phyloP scores from a whole-genome alignment of 2,888 invertebrate species.

The Drosophila neotestacea region DNA sequence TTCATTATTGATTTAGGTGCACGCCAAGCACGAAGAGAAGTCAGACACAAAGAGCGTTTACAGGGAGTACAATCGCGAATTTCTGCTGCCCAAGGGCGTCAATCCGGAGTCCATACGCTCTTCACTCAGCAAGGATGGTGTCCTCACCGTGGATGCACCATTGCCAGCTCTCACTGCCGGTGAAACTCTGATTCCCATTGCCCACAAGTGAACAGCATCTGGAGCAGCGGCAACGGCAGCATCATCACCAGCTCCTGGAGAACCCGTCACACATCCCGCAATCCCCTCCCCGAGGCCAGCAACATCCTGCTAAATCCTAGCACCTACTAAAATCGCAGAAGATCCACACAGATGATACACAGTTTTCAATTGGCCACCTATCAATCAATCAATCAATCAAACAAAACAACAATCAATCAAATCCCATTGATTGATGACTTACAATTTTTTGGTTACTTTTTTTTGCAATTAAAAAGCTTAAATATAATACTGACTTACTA shows the following conservation, averaged over 20 bases:
- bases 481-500: conserved; percentile 77
- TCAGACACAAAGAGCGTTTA: conserved; percentile 98
- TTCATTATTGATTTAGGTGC: conserved; percentile 87
- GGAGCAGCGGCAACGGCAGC: not conserved
- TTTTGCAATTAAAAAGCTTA: conserved; percentile 62
- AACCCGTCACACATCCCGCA: conserved; percentile 3
- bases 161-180: conserved; percentile 90
- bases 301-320: conserved; percentile 33
- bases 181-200: conserved; percentile 85
- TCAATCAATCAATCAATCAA: conserved; percentile 18
- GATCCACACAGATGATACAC: conserved; percentile 1
- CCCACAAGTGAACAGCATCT: conserved; percentile 82
- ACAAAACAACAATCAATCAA: not conserved
- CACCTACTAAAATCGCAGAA: conserved; percentile 46
- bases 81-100: conserved; percentile 97
- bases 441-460: conserved; percentile 32
- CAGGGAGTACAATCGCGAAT: conserved; percentile 99
- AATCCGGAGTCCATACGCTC: conserved; percentile 98
- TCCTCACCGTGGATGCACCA: conserved; percentile 98
- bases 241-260: conserved; percentile 7
- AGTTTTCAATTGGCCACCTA: conserved; percentile 11
- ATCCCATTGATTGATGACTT: not conserved
- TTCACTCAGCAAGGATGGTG: conserved; percentile 97
- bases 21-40: conserved; percentile 99
- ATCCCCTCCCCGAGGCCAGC: conserved; percentile 18